Evolutionary conservation across 2,113 vertebrate genomes (phyloP), one percentile per base, ranked within the genome.

Genomic region (Paradoxurus hermaphroditus): DNA sequence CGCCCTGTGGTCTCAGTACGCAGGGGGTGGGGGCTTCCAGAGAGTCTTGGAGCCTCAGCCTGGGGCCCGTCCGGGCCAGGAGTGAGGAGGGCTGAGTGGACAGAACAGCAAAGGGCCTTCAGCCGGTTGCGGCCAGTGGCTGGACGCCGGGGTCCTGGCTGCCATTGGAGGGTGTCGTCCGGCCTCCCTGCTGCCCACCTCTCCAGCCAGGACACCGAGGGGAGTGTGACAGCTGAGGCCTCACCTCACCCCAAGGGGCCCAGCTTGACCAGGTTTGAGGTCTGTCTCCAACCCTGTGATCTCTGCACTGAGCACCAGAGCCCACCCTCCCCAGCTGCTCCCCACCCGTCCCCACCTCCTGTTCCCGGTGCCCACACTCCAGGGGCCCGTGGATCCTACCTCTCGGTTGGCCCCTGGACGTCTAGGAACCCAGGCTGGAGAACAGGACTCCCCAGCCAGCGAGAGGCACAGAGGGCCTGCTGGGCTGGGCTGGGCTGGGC

Each of bases 311-410:
- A 1, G 4, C 0, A 4, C 39, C 21, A 8, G 0, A 1, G 21
- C 25, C 5, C 19, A 13, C 9, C 5, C 3, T 29, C 31, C 41
- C 59, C 53, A 23, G 34, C 29, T 5, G 36, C 31, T 27, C 44
- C 67, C 31, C 14, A 36, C 46, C 25, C 39, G 19, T 25, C 18
- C 87, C 63, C 27, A 4, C 49, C n/a, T 5, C 21, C 31, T 31
- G 7, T 34, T 51, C 56, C 34, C 18, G 0, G 44, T 8, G 34
- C 34, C 49, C 46, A 9, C 65, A 4, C 18, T 31, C 67, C 31
- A 19, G n/a, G 44, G 13, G 27, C n/a, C 41, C 70, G 13, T 0
- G 10, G 63, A 16, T 31, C 97, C 84, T 98, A 98, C 98, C 98
- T 93, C 39, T 63, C 25, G 1, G 83, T 13, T 0, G 4, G 53